Evolutionary conservation across 2,797 vertebrate genomes (phyloP).

Genomic region (Chrysocyon brachyurus): DNA sequence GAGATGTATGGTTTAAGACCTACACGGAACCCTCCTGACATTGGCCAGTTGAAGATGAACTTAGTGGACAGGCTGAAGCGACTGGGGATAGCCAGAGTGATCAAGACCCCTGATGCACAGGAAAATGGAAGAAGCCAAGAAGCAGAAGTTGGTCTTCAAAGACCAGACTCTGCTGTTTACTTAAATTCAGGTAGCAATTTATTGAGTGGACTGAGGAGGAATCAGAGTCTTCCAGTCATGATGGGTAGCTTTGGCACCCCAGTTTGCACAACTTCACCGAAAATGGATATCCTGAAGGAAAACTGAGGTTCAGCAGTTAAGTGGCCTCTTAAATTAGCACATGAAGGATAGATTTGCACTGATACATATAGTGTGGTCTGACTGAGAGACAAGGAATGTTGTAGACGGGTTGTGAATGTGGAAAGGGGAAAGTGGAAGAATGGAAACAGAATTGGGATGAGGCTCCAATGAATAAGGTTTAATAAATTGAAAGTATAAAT

Average conservation of each 20-base stretch:
- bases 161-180: constrained; percentile 92
- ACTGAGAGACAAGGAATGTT: constrained; percentile 77
- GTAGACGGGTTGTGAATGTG: constrained; percentile 85
- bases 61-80: constrained; percentile 95
- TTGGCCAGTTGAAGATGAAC: constrained; percentile 89
- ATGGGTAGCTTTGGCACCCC: constrained; percentile 90
- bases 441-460: constrained; percentile 32
- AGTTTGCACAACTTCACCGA: constrained; percentile 87
- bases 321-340: background rate
- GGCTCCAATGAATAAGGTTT: constrained; percentile 35
- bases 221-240: constrained; percentile 96
- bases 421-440: constrained; percentile 3
- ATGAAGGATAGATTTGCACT: constrained; percentile 66
- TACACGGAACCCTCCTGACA: constrained; percentile 88
- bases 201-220: constrained; percentile 95
- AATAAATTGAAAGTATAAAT: constrained; percentile 57
- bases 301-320: constrained; percentile 74
- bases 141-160: constrained; percentile 80
- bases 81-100: constrained; percentile 93
- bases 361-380: background rate
- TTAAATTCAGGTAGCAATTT: constrained; percentile 93
- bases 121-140: constrained; percentile 71
- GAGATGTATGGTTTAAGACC: constrained; percentile 95
- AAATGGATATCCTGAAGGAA: constrained; percentile 92
- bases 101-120: constrained; percentile 86